Percentiles rank a stretch among this genome's conserved stretches.
Evolutionary conservation across 2,888 invertebrate species (phyloP).

Genomic region (Drosophila testacea): DNA sequence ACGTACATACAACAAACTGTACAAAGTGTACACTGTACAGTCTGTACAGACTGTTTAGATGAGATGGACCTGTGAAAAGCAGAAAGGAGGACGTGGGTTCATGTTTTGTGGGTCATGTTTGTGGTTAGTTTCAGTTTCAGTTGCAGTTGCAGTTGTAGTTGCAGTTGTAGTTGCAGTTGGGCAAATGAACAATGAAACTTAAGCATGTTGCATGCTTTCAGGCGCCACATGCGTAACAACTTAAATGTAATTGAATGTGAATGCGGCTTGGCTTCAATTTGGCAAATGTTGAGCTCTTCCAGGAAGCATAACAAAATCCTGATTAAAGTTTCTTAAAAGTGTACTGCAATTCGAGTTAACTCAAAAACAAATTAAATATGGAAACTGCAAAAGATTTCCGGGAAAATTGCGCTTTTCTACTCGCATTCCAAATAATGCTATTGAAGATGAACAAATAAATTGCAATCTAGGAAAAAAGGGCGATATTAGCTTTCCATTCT

Average conservation of each 20-base stretch:
- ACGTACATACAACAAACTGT: slow-evolving; percentile 11
- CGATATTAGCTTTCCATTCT: neutral
- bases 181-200: neutral
- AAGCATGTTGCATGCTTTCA: slow-evolving; percentile 11
- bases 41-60: neutral
- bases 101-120: neutral
- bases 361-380: slow-evolving; percentile 1
- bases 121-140: neutral
- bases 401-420: neutral
- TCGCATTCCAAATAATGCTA: neutral
- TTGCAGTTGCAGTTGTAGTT: neutral
- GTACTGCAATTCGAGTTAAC: slow-evolving; percentile 4
- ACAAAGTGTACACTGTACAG: no score
- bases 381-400: neutral
- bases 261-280: neutral
- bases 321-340: slow-evolving; percentile 2
- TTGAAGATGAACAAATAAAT: neutral
- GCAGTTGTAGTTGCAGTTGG: neutral
- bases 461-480: neutral
- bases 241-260: slow-evolving; percentile 22
- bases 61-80: slow-evolving; percentile 1
- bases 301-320: slow-evolving; percentile 11
- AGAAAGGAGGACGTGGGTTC: neutral
- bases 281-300: slow-evolving; percentile 4
- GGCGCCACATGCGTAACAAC: slow-evolving; percentile 10